phyloP scores from a whole-genome alignment of 2,797 vertebrate genomes.

The Echiichthys vipera region DNA sequence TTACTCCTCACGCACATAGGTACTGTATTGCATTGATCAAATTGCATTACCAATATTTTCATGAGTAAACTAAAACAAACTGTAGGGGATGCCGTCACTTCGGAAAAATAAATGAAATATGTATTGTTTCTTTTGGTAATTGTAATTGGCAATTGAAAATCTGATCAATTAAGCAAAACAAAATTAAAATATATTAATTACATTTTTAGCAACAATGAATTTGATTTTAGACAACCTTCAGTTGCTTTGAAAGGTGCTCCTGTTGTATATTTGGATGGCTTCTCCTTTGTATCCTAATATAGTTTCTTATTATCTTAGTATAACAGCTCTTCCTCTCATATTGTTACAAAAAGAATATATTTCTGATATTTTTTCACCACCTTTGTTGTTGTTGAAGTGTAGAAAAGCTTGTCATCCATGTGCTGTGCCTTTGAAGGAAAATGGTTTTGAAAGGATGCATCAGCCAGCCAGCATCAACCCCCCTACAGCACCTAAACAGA shows the following conservation, averaged over 20 bases:
- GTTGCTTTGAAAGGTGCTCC: background rate
- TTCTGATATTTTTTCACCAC: constrained; percentile 20
- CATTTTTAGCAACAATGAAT: background rate
- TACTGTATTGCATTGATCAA: background rate
- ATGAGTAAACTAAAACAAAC: background rate
- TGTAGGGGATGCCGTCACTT: background rate
- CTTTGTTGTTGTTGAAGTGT: constrained; percentile 44
- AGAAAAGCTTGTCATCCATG: constrained; percentile 55
- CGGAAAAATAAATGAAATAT: background rate
- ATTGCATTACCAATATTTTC: background rate
- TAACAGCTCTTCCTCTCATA: constrained; percentile 2
- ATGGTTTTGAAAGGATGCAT: constrained; percentile 72
- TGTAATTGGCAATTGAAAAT: background rate
- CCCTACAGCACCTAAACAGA: constrained; percentile 67
- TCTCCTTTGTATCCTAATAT: too few species aligned
- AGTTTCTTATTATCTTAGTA: too few species aligned
- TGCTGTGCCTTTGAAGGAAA: constrained; percentile 63
- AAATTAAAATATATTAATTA: background rate
- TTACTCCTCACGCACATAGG: background rate
- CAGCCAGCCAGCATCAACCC: constrained; percentile 48
- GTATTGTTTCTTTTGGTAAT: background rate
- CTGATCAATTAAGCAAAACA: background rate
- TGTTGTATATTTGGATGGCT: background rate
- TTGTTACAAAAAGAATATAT: constrained; percentile 1
- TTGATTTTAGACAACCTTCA: background rate